Percentiles rank a stretch among this genome's conserved stretches.
Conservation (phyloP, 2,797 vertebrate genomes). For the Danio aesculapii region DNA sequence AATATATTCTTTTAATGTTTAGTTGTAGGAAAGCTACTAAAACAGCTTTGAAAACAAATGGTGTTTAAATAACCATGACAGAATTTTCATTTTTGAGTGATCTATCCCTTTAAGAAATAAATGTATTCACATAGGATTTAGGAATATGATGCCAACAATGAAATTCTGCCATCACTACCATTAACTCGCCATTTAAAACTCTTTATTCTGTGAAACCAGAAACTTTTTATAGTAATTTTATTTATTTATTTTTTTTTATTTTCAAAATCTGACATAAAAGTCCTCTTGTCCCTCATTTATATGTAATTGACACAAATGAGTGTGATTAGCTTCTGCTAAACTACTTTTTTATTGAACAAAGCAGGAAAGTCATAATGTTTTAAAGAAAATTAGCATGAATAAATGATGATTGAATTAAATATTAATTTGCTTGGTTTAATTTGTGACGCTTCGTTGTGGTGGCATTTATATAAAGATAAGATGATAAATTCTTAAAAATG, state of each 20-base stretch:
- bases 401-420: background rate
- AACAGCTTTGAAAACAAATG: too few relatives aligned
- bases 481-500: background rate
- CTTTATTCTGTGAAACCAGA: background rate
- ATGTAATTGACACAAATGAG: background rate
- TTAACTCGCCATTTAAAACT: background rate
- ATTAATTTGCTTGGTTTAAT: background rate
- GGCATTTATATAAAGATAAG: background rate
- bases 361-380: background rate
- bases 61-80: too few relatives aligned
- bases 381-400: background rate
- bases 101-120: constrained; percentile 5
- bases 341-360: background rate
- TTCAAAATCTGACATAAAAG: background rate
- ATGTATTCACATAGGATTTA: background rate
- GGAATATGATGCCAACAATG: background rate
- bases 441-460: background rate
- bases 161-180: background rate
- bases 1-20: too few relatives aligned
- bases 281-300: too few relatives aligned
- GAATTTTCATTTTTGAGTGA: too few relatives aligned
- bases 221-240: background rate
- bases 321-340: background rate
- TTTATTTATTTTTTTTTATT: background rate
- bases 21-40: too few relatives aligned